Evolutionary conservation across 2,888 invertebrate species (phyloP), one percentile per base, ranked within the genome.

Genomic region (Nowickia ferox): DNA sequence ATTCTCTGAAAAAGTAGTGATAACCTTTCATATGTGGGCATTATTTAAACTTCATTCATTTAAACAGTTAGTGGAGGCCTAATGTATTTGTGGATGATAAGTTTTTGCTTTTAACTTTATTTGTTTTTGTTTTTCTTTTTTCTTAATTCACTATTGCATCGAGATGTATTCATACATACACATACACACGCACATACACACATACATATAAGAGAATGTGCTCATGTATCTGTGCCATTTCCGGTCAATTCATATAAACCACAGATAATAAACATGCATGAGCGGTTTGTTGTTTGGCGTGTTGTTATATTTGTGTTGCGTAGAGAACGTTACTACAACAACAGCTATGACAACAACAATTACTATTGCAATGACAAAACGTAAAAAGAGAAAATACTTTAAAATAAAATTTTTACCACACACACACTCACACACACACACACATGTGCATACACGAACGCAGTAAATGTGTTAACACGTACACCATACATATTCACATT

Each of bases 221-320:
- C 65, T 13, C 44, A 46, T 81, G 68, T 61, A 80, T 76, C 57
- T 78, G 84, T 74, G 69, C 17, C 59, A 72, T 86, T 86, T 83
- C 86, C 86, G 86, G 83, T 86, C 83, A 86, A 79, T 76, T 86
- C 86, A 83, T 83, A 76, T 80, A 71, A 63, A 68, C 86, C 83
- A 79, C 85, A 83, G 83, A 79, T 86, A 86, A 86, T 86, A 86
- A 86, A 83, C 86, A 86, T 79, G 79, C 85, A 72, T 79, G 83
- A 83, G 79, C 83, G 86, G 86, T 86, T 79, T 83, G 71, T 71
- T 81, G 66, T 83, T 86, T 79, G 82, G 59, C 61, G 22, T 75
- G 65, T 78, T 65, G 77, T 72, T 69, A 48, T 76, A 76, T 83
- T 83, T 86, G 78, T 66, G 46, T 80, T 86, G 79, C 74, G 79